Conservation (phyloP, 2,888 invertebrate genomes). For the Hedychridium roseum region DNA sequence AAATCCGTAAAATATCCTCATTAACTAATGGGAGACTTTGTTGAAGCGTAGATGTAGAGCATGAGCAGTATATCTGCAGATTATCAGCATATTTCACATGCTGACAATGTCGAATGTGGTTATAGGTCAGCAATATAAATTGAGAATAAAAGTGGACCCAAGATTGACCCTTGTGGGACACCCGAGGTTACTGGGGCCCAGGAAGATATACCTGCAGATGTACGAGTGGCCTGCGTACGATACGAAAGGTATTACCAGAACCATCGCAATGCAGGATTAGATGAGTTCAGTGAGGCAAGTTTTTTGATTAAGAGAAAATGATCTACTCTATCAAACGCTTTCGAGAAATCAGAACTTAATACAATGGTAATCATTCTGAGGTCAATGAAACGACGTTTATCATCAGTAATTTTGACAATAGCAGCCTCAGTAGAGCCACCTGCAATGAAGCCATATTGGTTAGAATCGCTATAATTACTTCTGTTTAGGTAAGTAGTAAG, state of each 20-base stretch:
- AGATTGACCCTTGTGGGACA: slow-evolving; percentile 12
- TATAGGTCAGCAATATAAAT: not conserved
- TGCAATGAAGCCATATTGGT: not conserved
- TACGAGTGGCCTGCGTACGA: not conserved
- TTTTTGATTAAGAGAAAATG: not conserved
- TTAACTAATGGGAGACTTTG: not conserved
- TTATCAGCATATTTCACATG: slow-evolving; percentile 8
- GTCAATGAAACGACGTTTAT: not conserved
- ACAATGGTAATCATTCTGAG: not conserved
- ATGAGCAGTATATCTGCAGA: slow-evolving; percentile 5
- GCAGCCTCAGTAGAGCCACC: not conserved
- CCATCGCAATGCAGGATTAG: not conserved
- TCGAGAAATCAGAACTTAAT: not conserved
- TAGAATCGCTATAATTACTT: not conserved
- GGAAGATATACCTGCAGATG: not conserved
- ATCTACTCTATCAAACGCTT: not conserved
- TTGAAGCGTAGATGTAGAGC: not conserved
- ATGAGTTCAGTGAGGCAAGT: not conserved
- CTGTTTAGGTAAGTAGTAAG: not conserved
- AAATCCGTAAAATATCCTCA: not conserved
- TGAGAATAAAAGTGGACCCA: slow-evolving; percentile 10
- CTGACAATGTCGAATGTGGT: not conserved
- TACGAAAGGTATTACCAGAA: slow-evolving; percentile 4
- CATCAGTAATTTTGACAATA: too few species aligned
- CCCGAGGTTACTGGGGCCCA: not conserved